Evolutionary conservation across 2,797 vertebrate species (phyloP).

Genomic region (Cossypha heuglini): DNA sequence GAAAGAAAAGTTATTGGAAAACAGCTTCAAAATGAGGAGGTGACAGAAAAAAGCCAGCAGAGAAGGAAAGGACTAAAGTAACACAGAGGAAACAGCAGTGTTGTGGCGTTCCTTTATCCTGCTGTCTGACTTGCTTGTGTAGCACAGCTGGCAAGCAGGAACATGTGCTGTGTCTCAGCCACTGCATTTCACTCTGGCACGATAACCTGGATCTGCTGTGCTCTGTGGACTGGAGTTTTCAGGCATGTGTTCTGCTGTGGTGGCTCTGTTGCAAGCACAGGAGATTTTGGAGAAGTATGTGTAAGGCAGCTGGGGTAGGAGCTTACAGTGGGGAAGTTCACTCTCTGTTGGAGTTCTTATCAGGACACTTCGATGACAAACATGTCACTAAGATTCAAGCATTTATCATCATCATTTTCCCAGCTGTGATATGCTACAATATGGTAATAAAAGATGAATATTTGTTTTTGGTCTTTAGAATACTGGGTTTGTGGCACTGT

Average conservation of each 20-base stretch:
- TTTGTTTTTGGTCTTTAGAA: not conserved
- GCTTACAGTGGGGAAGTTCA: not conserved
- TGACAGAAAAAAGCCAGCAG: not conserved
- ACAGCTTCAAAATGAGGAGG: not conserved
- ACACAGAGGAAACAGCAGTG: not conserved
- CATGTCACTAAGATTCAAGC: not conserved
- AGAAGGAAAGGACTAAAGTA: not conserved
- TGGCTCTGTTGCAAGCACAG: not conserved
- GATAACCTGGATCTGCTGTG: not conserved
- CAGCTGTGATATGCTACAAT: not conserved
- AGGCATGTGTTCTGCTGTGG: not conserved
- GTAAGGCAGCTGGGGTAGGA: not conserved
- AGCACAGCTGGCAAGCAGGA: not conserved
- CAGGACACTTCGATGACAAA: not conserved
- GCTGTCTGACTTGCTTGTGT: not conserved
- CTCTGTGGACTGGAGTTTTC: not conserved
- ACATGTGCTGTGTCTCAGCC: not conserved
- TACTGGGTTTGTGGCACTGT: not conserved
- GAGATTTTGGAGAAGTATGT: not conserved
- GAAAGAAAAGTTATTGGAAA: not conserved
- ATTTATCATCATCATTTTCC: not conserved
- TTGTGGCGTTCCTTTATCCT: not conserved
- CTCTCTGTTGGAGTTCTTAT: not conserved
- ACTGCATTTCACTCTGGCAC: not conserved
- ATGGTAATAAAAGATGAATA: not conserved